Percentiles rank a stretch among this genome's conserved stretches.
These are phyloP conservation scores for Willisornis vidua DNA, from an alignment of 2,113 vertebrate genomes.

Conservation along the genomic window DNA sequence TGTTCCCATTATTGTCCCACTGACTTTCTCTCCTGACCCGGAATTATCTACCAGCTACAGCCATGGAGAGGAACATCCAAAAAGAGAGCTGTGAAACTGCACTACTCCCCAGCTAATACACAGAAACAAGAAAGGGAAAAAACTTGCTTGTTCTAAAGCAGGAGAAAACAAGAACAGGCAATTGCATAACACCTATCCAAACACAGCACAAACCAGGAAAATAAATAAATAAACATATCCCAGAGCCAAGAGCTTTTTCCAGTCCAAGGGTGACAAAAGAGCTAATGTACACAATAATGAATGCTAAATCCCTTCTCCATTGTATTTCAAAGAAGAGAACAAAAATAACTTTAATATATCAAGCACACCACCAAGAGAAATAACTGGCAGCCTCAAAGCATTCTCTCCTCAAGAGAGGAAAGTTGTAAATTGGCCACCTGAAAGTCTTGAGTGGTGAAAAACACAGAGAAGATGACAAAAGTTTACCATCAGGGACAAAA, in stretches of 20 bases:
- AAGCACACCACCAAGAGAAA: constrained; percentile 25
- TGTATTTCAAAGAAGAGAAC: constrained; percentile 45
- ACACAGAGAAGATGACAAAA: constrained; percentile 1
- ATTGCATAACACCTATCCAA: not conserved
- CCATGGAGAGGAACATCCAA: constrained; percentile 28
- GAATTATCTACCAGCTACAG: constrained; percentile 69
- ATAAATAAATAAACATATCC: not conserved
- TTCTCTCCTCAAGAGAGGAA: not conserved
- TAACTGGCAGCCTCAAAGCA: constrained; percentile 25
- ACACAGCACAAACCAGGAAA: not conserved
- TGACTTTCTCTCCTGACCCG: constrained; percentile 5
- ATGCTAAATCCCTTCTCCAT: not conserved
- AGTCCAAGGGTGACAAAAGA: not conserved
- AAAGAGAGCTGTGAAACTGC: constrained; percentile 21
- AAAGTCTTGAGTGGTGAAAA: not conserved
- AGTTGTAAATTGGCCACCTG: constrained; percentile 31
- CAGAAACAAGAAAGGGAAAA: not conserved
- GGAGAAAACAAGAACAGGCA: constrained; percentile 1
- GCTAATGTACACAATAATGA: constrained; percentile 27
- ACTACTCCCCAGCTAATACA: constrained; percentile 26
- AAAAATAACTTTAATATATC: constrained; percentile 43
- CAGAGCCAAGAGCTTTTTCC: not conserved
- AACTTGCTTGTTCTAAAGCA: constrained; percentile 1
- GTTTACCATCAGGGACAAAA: not conserved
- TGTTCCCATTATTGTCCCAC: constrained; percentile 60